Evolutionary conservation across 2,797 vertebrate species (phyloP).

Genomic region (Paedocypris micromegethes): DNA sequence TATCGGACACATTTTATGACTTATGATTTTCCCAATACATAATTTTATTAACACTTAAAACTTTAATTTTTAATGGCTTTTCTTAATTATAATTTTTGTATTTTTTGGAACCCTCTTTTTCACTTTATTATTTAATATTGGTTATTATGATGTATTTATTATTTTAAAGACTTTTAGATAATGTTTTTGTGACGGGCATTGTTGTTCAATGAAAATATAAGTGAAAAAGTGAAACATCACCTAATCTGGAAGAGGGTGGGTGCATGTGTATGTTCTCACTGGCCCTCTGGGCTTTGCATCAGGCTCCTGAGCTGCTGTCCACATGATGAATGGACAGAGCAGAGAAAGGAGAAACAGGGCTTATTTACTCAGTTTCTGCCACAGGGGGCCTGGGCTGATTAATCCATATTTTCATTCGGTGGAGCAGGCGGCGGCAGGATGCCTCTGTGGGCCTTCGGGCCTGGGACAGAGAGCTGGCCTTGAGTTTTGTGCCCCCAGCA

Average conservation of each 20-base stretch:
- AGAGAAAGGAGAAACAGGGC: constrained; percentile 40
- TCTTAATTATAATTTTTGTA: too few relatives aligned
- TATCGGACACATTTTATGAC: too few relatives aligned
- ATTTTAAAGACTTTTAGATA: too few relatives aligned
- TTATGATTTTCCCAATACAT: too few relatives aligned
- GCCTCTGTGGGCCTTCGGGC: constrained; percentile 16
- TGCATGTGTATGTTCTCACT: constrained; percentile 13
- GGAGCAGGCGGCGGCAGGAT: constrained; percentile 35
- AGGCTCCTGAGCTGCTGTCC: constrained; percentile 39
- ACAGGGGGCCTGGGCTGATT: constrained; percentile 42
- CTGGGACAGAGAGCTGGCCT: constrained; percentile 18
- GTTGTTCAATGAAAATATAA: too few relatives aligned
- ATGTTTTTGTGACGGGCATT: too few relatives aligned
- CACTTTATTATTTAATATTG: too few relatives aligned
- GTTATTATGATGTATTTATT: too few relatives aligned
- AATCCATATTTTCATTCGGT: constrained; percentile 49
- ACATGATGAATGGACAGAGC: constrained; percentile 47
- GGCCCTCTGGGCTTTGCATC: constrained; percentile 20
- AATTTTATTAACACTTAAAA: too few relatives aligned
- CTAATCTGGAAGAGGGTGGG: not conserved
- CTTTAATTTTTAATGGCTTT: too few relatives aligned
- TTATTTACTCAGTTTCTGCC: constrained; percentile 44
- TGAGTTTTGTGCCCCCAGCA: constrained; percentile 1
- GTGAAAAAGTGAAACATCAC: too few relatives aligned
- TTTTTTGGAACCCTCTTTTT: too few relatives aligned